A percentile compares a stretch with the other conserved stretches of the same genome.
phyloP scores from a whole-genome alignment of 1,140 invertebrate species.

The Wiebesia pumilae region DNA sequence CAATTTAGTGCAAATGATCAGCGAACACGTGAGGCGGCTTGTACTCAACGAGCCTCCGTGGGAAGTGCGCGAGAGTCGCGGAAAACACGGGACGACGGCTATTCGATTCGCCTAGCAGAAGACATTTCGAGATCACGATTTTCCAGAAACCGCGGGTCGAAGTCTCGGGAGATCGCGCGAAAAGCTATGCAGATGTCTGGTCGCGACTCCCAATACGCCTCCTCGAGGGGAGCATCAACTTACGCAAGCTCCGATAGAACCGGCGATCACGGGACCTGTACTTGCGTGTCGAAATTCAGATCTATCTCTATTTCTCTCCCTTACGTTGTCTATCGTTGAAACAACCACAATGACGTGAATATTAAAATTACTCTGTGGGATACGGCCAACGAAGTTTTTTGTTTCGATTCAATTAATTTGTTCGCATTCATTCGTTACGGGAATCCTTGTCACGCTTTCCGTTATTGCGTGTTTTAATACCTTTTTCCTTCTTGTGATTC shows the following conservation, averaged over 20 bases:
- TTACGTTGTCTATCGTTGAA: neutral
- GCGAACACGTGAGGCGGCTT: neutral
- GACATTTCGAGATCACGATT: neutral
- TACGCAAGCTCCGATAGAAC: neutral
- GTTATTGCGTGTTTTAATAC: too few relatives aligned
- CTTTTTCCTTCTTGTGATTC: neutral
- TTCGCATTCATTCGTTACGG: neutral
- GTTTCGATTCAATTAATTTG: neutral
- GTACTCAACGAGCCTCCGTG: neutral
- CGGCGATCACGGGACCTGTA: neutral
- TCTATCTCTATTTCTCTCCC: neutral
- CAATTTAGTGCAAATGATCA: neutral
- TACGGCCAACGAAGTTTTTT: too few relatives aligned
- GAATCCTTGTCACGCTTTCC: neutral
- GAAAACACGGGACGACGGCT: too few relatives aligned
- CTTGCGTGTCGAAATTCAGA: neutral
- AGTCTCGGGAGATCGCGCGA: neutral
- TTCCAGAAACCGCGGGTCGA: too few relatives aligned
- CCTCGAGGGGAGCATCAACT: neutral
- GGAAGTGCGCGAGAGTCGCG: neutral
- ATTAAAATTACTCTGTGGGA: too few relatives aligned
- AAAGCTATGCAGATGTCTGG: neutral
- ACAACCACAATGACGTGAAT: too few relatives aligned
- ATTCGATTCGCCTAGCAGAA: neutral
- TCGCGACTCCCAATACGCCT: neutral